Evolutionary conservation across 2,888 invertebrate genomes (phyloP).

Genomic region (Cyclophora punctaria): DNA sequence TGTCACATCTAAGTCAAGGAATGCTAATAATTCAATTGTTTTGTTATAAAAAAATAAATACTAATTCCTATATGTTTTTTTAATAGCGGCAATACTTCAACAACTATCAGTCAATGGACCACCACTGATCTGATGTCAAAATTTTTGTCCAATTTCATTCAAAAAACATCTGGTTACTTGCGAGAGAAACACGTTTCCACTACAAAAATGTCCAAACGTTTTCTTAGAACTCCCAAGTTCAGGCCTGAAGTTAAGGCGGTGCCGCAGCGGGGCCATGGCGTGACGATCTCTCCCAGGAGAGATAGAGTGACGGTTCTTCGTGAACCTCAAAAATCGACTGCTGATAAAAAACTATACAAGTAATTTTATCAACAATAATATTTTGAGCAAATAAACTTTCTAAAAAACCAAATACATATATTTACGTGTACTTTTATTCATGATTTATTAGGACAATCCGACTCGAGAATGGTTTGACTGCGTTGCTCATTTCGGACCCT

Average conservation of each 20-base stretch:
- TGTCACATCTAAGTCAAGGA: no score
- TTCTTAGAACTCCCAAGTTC: constrained; percentile 54
- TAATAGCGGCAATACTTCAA: constrained; percentile 23
- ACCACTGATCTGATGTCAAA: constrained; percentile 58
- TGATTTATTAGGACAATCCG: constrained; percentile 27
- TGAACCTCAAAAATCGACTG: constrained; percentile 81
- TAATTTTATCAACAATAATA: constrained; percentile 37
- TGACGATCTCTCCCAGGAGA: constrained; percentile 35
- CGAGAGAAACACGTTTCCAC: constrained; percentile 30
- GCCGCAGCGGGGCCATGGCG: constrained; percentile 28
- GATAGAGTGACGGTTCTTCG: constrained; percentile 65
- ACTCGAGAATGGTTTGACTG: constrained; percentile 82
- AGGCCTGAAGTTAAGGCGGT: constrained; percentile 55
- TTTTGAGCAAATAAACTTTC: no score
- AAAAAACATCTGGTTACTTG: constrained; percentile 54
- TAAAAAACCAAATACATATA: no score
- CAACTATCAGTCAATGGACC: constrained; percentile 14
- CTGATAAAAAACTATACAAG: constrained; percentile 87
- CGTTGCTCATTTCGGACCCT: constrained; percentile 81
- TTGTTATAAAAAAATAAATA: no score
- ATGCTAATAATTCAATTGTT: no score
- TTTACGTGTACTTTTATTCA: background rate
- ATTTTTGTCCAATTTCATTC: constrained; percentile 59
- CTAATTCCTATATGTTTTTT: background rate
- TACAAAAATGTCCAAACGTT: constrained; percentile 55